Evolutionary conservation across 1,140 invertebrate genomes (phyloP), one percentile per base, ranked within the genome.

Genomic region (Bilobella aurantiaca): DNA sequence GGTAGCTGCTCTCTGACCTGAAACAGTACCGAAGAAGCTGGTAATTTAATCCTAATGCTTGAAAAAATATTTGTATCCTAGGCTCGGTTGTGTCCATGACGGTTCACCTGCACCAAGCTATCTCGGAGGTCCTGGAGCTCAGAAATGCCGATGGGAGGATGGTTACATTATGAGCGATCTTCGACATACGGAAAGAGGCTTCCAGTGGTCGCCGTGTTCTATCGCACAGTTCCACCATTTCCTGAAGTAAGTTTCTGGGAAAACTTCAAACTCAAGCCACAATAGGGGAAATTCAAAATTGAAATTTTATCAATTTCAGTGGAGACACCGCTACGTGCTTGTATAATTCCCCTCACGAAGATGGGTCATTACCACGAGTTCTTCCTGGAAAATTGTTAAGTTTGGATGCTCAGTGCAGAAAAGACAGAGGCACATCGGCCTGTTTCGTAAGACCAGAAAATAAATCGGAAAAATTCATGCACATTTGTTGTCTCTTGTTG

Each of bases 101-200:
- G 93, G 93, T 53, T 94, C 91, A 66, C 91, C 92, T n/a, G 91
- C 93, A 53, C 93, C 93, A 1, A 93, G 89, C 59, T 95, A 96
- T 73, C 81, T 96, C 2, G 93, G 93, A 61, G 92, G 93, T 62
- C 93, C 93, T 0, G 93, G 93, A n/a, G 93, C 93, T 37, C 90
- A 93, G 75, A 91, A 92, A 73, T 96, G 93, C 75, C 85, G 91
- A 73, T 96, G 93, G 92, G 90, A 94, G 76, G 93, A 96, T 76
- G 93, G 93, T 47, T 96, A 88, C 79, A 96, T 96, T 73, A 96
- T 96, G 93, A 92, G 89, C 59, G 92, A 96, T 79, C 82, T 96
- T 47, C 81, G 93, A 70, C 92, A 95, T 77, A 95, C 92, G 0
- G 92, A 95, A 79, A 86, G 93, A 75, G 93, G 93, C 18, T 96